A percentile compares a stretch with the other conserved stretches of the same genome.
These are phyloP conservation scores for Masnerella sp. DNA, from an alignment of 2,888 invertebrate species.

Conservation along the genomic window DNA sequence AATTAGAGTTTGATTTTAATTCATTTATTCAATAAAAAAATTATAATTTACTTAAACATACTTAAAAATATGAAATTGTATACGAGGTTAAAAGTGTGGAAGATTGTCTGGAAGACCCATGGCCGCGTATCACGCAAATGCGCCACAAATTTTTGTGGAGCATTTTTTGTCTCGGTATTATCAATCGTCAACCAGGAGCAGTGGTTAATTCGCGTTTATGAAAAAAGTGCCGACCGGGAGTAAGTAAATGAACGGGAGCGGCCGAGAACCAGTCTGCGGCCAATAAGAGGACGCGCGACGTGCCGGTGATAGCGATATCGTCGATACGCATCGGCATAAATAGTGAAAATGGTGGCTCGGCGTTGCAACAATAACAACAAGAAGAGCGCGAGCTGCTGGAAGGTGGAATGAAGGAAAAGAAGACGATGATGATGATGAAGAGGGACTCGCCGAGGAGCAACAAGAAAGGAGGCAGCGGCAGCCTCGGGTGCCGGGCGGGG, in stretches of 20 bases:
- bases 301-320: constrained; percentile 55
- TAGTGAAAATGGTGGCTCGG: constrained; percentile 52
- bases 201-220: constrained; percentile 23
- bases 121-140: too few relatives aligned
- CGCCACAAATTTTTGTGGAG: too few relatives aligned
- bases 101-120: too few relatives aligned
- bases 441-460: constrained; percentile 67
- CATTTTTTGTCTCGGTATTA: background rate
- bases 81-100: too few relatives aligned
- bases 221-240: constrained; percentile 15
- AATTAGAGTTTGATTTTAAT: too few relatives aligned
- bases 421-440: constrained; percentile 64
- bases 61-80: too few relatives aligned
- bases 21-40: too few relatives aligned
- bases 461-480: constrained; percentile 66
- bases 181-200: constrained; percentile 12
- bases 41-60: too few relatives aligned
- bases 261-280: constrained; percentile 31
- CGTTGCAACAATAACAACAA: constrained; percentile 38
- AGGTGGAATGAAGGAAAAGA: constrained; percentile 61
- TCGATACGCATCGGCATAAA: constrained; percentile 57
- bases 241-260: constrained; percentile 46
- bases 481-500: constrained; percentile 77
- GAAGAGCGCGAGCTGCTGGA: constrained; percentile 43
- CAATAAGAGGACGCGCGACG: constrained; percentile 42